These are phyloP conservation scores for Rousettus leschenaultii DNA, from an alignment of 2,113 vertebrate genomes.

Conservation along the genomic window DNA sequence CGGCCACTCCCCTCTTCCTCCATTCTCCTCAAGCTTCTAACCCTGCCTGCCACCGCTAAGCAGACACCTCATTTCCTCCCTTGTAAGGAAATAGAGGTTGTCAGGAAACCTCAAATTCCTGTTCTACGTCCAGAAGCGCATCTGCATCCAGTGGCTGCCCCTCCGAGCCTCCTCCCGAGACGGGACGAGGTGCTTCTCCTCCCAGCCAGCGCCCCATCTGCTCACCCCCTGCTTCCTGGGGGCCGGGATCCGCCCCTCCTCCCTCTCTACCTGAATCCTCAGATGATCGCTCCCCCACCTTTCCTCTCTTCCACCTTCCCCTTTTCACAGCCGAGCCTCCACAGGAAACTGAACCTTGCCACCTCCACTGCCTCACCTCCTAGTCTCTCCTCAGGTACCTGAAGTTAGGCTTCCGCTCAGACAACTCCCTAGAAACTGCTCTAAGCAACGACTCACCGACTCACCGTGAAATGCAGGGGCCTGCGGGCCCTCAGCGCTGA, in stretches of 20 bases:
- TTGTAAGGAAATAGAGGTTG: background rate
- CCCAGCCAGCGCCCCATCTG: too few relatives aligned
- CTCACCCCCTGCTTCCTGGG: background rate
- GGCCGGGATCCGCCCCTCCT: too few relatives aligned
- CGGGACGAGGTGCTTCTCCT: fast-evolving
- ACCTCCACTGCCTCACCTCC: background rate
- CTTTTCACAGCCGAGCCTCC: background rate
- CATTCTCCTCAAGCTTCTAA: background rate
- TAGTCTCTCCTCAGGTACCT: fast-evolving
- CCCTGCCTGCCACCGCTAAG: background rate
- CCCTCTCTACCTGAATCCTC: background rate
- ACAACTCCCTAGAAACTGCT: background rate
- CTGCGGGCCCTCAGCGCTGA: too few relatives aligned
- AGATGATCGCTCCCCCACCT: too few relatives aligned
- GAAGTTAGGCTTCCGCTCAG: background rate
- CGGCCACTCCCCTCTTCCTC: too few relatives aligned
- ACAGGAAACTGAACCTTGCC: background rate
- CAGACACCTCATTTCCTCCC: too few relatives aligned
- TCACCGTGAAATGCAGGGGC: fast-evolving
- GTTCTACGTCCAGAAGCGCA: background rate
- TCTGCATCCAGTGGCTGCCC: background rate
- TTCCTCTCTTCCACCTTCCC: background rate
- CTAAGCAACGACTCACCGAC: background rate
- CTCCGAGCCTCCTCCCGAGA: background rate
- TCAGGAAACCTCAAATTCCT: background rate